Percentiles rank a stretch among this genome's conserved stretches.
Conservation (phyloP, 1,140 invertebrate genomes). For the Ceratitis capitata region DNA sequence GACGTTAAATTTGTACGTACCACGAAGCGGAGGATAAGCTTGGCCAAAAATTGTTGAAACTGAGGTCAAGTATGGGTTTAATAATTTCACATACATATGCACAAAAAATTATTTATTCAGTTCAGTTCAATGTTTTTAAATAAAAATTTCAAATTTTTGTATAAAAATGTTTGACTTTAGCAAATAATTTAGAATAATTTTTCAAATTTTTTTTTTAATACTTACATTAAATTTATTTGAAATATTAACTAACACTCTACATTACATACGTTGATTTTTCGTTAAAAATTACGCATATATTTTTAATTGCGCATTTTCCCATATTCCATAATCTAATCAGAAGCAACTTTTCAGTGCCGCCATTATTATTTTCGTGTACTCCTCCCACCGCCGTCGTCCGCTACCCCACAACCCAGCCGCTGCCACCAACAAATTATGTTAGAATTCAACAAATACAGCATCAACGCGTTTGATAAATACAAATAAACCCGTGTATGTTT, state of each 20-base stretch:
- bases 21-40: too few species aligned
- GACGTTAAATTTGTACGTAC: too few species aligned
- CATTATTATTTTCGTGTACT: constrained; percentile 43
- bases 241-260: too few species aligned
- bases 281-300: neutral
- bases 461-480: neutral
- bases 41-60: too few species aligned
- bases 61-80: too few species aligned
- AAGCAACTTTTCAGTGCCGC: constrained; percentile 42
- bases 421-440: neutral
- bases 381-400: neutral
- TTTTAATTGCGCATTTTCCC: neutral
- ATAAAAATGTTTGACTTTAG: too few species aligned
- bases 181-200: too few species aligned
- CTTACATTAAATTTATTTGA: neutral
- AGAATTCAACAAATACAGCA: neutral
- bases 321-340: constrained; percentile 32
- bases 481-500: too few species aligned
- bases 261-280: neutral
- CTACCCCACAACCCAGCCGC: neutral
- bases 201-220: neutral
- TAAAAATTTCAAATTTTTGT: too few species aligned
- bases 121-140: too few species aligned
- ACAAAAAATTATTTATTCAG: too few species aligned
- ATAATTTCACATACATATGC: too few species aligned